These are phyloP conservation scores for Serrognathus titanus DNA, from an alignment of 2,888 invertebrate genomes.

Conservation along the genomic window DNA sequence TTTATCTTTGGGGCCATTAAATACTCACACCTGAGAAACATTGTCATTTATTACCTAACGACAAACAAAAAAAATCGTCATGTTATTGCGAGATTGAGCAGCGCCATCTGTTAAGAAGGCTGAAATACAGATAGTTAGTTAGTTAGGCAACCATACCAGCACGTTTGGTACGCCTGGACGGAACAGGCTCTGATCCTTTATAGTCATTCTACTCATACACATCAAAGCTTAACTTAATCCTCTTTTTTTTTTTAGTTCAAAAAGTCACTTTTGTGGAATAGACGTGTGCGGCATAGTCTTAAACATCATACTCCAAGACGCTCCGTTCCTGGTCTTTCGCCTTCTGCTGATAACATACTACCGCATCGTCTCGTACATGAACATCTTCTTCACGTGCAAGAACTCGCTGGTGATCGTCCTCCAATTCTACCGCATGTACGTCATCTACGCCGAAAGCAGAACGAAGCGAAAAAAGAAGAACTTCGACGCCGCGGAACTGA, in stretches of 20 bases:
- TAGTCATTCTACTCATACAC: too few species aligned
- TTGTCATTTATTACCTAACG: too few species aligned
- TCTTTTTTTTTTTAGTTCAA: slow-evolving; percentile 46
- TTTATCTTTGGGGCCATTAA: too few species aligned
- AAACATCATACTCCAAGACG: slow-evolving; percentile 83
- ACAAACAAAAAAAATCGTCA: too few species aligned
- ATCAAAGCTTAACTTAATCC: too few species aligned
- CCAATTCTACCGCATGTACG: slow-evolving; percentile 80
- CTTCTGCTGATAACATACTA: slow-evolving; percentile 84
- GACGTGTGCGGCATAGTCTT: slow-evolving; percentile 87
- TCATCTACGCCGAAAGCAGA: slow-evolving; percentile 69
- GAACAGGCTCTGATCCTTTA: too few species aligned
- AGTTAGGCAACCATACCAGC: too few species aligned
- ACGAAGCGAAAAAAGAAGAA: slow-evolving; percentile 44
- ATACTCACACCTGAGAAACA: too few species aligned
- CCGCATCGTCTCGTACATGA: slow-evolving; percentile 89
- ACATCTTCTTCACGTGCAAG: slow-evolving; percentile 93
- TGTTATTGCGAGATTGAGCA: too few species aligned
- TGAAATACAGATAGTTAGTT: too few species aligned
- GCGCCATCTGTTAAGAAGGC: too few species aligned
- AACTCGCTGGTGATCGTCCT: slow-evolving; percentile 84
- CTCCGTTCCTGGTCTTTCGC: slow-evolving; percentile 82
- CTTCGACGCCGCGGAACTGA: slow-evolving; percentile 41
- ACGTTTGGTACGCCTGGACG: too few species aligned
- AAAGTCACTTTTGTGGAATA: slow-evolving; percentile 77